phyloP scores from a whole-genome alignment of 2,888 invertebrate species.

The Idaea dimidiata region DNA sequence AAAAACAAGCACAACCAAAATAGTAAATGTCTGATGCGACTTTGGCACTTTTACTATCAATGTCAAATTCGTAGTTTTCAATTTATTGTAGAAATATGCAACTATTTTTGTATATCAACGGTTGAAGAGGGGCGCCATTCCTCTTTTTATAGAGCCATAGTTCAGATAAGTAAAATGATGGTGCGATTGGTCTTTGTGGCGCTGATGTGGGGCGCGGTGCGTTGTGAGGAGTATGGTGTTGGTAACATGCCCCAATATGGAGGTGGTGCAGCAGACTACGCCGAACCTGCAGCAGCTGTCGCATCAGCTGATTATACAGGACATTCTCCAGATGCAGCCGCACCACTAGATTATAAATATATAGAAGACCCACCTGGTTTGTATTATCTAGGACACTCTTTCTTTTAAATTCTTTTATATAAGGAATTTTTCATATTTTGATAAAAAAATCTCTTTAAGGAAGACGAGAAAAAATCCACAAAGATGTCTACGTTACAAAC shows the following conservation, averaged over 20 bases:
- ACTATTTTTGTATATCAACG: slow-evolving; percentile 38
- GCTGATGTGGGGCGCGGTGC: slow-evolving; percentile 37
- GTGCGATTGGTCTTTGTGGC: slow-evolving; percentile 36
- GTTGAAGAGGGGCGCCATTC: slow-evolving; percentile 14
- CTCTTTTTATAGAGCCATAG: neutral
- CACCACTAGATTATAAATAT: slow-evolving; percentile 60
- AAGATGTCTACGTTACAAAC: neutral
- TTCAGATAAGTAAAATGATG: slow-evolving; percentile 11
- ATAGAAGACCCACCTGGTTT: slow-evolving; percentile 48
- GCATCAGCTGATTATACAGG: slow-evolving; percentile 50
- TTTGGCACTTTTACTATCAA: slow-evolving; percentile 23
- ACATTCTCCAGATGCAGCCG: slow-evolving; percentile 50
- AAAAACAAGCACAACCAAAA: neutral
- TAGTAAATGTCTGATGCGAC: neutral
- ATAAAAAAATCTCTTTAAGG: neutral
- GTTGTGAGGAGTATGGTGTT: slow-evolving; percentile 54
- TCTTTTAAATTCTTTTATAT: neutral
- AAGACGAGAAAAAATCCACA: neutral
- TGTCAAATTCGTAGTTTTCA: slow-evolving; percentile 68
- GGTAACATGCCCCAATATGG: slow-evolving; percentile 62
- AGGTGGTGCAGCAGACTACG: slow-evolving; percentile 43
- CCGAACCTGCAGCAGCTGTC: slow-evolving; percentile 26
- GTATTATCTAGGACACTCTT: neutral
- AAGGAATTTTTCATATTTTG: neutral
- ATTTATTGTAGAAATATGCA: slow-evolving; percentile 49